phyloP scores from a whole-genome alignment of 2,113 vertebrate species.

The Nothocercus nigrocapillus region DNA sequence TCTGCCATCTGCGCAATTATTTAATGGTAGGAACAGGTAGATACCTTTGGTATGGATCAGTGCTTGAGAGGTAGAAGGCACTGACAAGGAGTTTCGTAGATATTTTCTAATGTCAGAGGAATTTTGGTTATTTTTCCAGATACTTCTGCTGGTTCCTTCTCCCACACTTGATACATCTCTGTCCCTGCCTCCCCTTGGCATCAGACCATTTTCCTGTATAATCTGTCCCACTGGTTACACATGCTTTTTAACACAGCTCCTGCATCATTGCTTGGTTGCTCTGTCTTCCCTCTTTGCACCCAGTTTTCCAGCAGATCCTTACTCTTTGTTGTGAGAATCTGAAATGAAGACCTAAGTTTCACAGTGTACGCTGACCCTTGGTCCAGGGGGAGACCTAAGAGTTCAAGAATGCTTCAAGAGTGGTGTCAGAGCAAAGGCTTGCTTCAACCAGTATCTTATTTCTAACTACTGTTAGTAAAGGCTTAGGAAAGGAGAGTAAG shows the following conservation, averaged over 20 bases:
- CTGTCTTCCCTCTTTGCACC: neutral
- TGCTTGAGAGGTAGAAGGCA: neutral
- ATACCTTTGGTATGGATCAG: neutral
- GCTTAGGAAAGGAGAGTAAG: neutral
- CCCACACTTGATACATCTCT: neutral
- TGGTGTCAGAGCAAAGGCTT: neutral
- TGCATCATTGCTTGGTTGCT: neutral
- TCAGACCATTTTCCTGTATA: neutral
- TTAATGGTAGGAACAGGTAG: neutral
- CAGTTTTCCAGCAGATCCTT: neutral
- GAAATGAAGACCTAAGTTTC: neutral
- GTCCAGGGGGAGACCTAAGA: neutral
- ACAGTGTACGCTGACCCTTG: neutral
- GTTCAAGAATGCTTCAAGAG: neutral
- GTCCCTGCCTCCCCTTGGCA: neutral
- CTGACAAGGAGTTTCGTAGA: neutral
- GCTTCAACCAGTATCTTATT: neutral
- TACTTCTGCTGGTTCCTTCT: neutral
- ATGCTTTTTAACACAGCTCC: neutral
- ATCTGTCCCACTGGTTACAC: fast-evolving
- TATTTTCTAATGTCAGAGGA: neutral
- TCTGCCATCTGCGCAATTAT: neutral
- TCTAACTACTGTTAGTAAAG: neutral
- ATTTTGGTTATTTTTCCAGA: neutral
- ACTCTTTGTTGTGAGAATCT: neutral